Conservation (phyloP, 1,140 invertebrate genomes). For the Palaemon carinicauda region DNA sequence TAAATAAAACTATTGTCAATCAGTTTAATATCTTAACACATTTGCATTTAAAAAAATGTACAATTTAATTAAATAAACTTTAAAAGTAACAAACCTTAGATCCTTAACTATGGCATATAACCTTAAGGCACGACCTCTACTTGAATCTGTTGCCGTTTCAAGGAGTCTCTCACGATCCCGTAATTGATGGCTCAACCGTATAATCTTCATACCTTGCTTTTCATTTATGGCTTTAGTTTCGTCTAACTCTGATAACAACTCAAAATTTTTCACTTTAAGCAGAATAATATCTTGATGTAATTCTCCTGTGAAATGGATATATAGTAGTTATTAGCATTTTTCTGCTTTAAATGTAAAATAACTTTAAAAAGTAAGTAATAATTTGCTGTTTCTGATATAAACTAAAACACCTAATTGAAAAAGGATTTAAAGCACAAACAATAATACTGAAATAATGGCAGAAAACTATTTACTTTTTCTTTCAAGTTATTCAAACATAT, state of each 20-base stretch:
- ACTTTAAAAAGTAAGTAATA: too few species aligned
- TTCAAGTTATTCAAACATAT: too few species aligned
- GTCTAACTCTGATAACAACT: not conserved
- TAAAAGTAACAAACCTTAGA: slow-evolving; percentile 12
- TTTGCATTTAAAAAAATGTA: not conserved
- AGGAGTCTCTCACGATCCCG: slow-evolving; percentile 28
- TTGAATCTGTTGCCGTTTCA: slow-evolving; percentile 20
- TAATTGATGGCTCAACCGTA: slow-evolving; percentile 15
- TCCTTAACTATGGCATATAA: slow-evolving; percentile 34
- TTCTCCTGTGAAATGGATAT: not conserved
- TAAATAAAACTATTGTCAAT: too few species aligned
- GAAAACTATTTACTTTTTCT: too few species aligned
- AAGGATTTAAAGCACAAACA: too few species aligned
- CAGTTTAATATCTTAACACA: too few species aligned
- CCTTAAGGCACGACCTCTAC: slow-evolving; percentile 8
- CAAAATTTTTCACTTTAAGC: slow-evolving; percentile 36
- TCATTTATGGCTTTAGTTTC: slow-evolving; percentile 14
- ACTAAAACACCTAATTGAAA: too few species aligned
- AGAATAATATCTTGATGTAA: slow-evolving; percentile 28
- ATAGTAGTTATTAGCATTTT: not conserved
- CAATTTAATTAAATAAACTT: not conserved
- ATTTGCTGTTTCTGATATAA: too few species aligned
- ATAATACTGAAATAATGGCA: too few species aligned
- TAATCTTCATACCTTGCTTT: not conserved
- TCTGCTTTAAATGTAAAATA: not conserved